Conservation (phyloP, 2,113 vertebrate genomes). For the Pipra filicauda region DNA sequence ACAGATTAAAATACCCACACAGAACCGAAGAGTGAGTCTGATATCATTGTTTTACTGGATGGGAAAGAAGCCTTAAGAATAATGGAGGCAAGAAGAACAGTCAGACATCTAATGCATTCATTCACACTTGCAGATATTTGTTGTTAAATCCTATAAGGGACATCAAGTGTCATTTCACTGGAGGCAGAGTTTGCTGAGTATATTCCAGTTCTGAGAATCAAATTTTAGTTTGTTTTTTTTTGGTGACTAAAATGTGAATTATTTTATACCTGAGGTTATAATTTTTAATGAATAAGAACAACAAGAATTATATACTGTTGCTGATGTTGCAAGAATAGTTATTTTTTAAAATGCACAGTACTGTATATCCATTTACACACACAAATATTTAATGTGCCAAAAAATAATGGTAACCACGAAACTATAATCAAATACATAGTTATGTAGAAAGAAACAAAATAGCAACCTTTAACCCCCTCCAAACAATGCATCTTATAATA, state of each 20-base stretch:
- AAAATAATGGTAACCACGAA: not conserved
- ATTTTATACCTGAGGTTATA: not conserved
- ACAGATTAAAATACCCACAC: not conserved
- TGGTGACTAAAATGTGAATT: not conserved
- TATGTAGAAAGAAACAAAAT: not conserved
- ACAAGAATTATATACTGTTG: not conserved
- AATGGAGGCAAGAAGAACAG: not conserved
- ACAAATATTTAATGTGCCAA: not conserved
- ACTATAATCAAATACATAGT: not conserved
- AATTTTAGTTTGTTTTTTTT: not conserved
- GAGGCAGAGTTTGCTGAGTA: not conserved
- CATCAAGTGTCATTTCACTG: not conserved
- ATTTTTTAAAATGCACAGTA: not conserved
- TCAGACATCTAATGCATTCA: not conserved
- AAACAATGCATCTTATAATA: not conserved
- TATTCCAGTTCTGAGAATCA: not conserved
- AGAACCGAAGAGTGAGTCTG: not conserved
- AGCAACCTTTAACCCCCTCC: not conserved
- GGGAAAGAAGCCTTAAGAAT: not conserved
- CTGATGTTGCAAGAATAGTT: not conserved
- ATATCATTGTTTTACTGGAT: not conserved
- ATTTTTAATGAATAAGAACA: not conserved
- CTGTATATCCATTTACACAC: not conserved
- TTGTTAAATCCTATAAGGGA: not conserved
- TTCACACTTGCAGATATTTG: not conserved